These are phyloP conservation scores for Brienomyrus longianalis DNA, from an alignment of 2,113 vertebrate genomes.

Conservation along the genomic window DNA sequence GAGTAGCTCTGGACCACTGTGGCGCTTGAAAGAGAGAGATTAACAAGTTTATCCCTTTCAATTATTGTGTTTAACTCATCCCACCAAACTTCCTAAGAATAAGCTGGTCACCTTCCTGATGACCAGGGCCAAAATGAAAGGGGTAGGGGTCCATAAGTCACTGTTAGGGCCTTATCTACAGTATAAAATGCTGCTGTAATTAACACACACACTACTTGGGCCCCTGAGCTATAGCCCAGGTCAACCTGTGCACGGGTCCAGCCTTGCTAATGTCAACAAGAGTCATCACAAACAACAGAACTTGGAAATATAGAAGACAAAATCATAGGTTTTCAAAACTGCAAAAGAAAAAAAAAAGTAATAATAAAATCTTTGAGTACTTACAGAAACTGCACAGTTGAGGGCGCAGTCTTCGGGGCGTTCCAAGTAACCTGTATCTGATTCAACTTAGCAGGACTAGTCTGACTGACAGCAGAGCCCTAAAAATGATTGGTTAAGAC, in stretches of 20 bases:
- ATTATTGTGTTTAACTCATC: background rate
- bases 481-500: conserved; percentile 32
- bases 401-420: conserved; percentile 55
- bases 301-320: background rate
- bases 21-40: conserved; percentile 51
- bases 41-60: background rate
- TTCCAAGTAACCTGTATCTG: conserved; percentile 64
- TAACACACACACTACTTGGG: background rate
- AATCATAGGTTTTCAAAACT: background rate
- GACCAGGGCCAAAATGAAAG: background rate
- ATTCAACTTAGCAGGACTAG: conserved; percentile 54
- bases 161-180: background rate
- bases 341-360: background rate
- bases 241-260: background rate
- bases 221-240: background rate
- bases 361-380: conserved; percentile 26
- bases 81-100: background rate
- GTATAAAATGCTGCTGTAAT: background rate
- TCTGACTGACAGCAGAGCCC: conserved; percentile 80
- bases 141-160: background rate
- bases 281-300: background rate
- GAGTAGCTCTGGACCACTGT: conserved; percentile 69
- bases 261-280: background rate
- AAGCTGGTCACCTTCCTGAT: background rate
- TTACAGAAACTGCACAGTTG: conserved; percentile 71